Percentiles rank a stretch among this genome's conserved stretches.
phyloP scores from a whole-genome alignment of 2,797 vertebrate genomes.

The Silurus lanzhouensis region DNA sequence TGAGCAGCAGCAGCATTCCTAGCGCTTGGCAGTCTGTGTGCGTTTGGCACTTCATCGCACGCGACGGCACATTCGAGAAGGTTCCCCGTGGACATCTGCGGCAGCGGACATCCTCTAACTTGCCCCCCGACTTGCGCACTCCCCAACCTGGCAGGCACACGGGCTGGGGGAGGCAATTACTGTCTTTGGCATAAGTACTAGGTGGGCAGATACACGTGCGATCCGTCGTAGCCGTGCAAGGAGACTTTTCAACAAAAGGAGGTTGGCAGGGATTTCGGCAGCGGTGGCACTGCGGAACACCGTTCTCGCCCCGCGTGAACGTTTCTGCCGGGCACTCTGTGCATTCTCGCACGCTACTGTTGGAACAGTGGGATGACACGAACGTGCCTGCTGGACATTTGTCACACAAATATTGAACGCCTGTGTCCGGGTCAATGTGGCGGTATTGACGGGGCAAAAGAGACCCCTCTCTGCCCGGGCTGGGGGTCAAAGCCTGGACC shows the following conservation, averaged over 20 bases:
- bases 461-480: constrained; percentile 66
- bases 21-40: constrained; percentile 85
- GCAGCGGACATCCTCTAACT: constrained; percentile 85
- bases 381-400: constrained; percentile 95
- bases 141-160: constrained; percentile 85
- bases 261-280: constrained; percentile 80
- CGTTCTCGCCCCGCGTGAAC: constrained; percentile 90
- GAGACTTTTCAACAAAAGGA: constrained; percentile 80
- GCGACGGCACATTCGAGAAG: constrained; percentile 86
- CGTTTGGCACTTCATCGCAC: constrained; percentile 78
- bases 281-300: constrained; percentile 86
- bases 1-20: constrained; percentile 77
- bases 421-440: constrained; percentile 79
- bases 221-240: constrained; percentile 85
- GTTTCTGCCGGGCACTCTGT: constrained; percentile 81
- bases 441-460: constrained; percentile 82
- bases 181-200: constrained; percentile 72
- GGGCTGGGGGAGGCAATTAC: constrained; percentile 77
- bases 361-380: constrained; percentile 87
- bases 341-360: constrained; percentile 83
- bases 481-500: constrained; percentile 72
- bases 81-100: constrained; percentile 85
- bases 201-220: constrained; percentile 85
- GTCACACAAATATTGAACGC: constrained; percentile 83
- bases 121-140: constrained; percentile 84